phyloP scores from a whole-genome alignment of 1,140 invertebrate genomes.

The Globodera ellingtonae region DNA sequence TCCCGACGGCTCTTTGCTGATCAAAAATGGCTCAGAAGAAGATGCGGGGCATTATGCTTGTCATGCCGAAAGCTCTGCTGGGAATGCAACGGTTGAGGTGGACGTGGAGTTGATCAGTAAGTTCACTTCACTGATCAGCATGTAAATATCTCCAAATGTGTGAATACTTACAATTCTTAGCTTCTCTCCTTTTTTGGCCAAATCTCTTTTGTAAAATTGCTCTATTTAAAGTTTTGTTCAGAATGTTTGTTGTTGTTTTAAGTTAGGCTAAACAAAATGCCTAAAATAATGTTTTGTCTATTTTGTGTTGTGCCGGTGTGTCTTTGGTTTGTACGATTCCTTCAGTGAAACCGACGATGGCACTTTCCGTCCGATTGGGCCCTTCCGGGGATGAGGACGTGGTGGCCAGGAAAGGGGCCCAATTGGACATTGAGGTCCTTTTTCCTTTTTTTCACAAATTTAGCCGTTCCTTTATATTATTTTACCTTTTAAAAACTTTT shows the following conservation, averaged over 20 bases:
- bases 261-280: constrained; percentile 10
- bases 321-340: constrained; percentile 2
- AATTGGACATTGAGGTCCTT: constrained; percentile 29
- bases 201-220: neutral
- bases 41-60: constrained; percentile 68
- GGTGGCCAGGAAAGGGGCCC: constrained; percentile 43
- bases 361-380: constrained; percentile 21
- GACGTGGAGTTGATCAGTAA: constrained; percentile 67
- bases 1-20: constrained; percentile 54
- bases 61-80: constrained; percentile 67
- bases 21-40: constrained; percentile 44
- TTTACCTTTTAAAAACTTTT: too few species aligned
- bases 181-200: neutral
- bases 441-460: neutral
- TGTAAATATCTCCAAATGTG: neutral
- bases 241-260: constrained; percentile 20
- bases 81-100: constrained; percentile 66
- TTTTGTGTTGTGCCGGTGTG: constrained; percentile 8
- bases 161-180: neutral
- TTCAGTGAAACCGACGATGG: constrained; percentile 46
- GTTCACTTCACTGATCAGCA: neutral
- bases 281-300: constrained; percentile 24
- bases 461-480: neutral
- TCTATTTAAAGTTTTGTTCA: neutral
- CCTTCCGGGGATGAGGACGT: constrained; percentile 24